These are phyloP conservation scores for Podiceps cristatus DNA, from an alignment of 2,113 vertebrate species.

Conservation along the genomic window DNA sequence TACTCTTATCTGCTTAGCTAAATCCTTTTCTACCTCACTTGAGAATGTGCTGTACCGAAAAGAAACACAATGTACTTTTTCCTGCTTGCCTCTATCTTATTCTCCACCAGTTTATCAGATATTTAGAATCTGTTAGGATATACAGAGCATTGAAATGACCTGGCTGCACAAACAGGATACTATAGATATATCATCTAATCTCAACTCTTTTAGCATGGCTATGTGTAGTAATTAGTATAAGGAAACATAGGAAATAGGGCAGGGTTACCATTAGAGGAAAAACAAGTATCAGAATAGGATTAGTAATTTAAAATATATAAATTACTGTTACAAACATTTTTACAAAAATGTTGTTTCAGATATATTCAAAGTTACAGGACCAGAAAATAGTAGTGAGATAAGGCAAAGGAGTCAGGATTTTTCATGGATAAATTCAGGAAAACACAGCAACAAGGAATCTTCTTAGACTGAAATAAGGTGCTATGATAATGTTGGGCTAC, in stretches of 20 bases:
- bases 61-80: background rate
- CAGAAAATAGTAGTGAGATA: background rate
- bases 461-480: background rate
- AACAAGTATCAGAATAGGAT: background rate
- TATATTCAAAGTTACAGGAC: background rate
- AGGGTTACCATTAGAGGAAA: background rate
- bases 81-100: background rate
- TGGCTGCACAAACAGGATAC: background rate
- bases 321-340: background rate
- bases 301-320: background rate
- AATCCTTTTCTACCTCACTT: background rate
- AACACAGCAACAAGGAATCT: background rate
- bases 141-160: background rate
- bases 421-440: background rate
- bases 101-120: background rate
- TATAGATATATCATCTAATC: background rate
- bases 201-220: background rate
- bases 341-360: background rate
- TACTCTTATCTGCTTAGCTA: background rate
- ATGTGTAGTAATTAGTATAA: background rate
- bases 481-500: background rate
- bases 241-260: fast-evolving
- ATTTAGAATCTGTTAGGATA: background rate
- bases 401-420: background rate
- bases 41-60: background rate